phyloP scores from a whole-genome alignment of 2,888 invertebrate genomes.

The Silvanus unidentatus region DNA sequence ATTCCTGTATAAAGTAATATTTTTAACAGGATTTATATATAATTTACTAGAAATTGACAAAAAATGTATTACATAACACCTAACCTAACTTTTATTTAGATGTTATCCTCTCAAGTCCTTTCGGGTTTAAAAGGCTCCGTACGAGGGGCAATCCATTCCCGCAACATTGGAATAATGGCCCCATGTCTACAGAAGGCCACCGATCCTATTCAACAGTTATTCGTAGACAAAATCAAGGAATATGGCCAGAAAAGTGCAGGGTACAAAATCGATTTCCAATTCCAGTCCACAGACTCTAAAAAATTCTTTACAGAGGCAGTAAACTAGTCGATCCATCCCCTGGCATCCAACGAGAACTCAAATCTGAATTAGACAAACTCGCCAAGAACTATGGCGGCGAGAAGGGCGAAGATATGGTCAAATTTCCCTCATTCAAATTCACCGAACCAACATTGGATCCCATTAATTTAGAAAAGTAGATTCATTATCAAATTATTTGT shows the following conservation, averaged over 20 bases:
- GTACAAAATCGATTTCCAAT: constrained; percentile 56
- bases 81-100: constrained; percentile 27
- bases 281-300: background rate
- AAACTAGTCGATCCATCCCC: constrained; percentile 79
- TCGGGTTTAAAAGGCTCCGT: constrained; percentile 33
- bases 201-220: constrained; percentile 91
- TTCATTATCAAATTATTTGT: background rate
- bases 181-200: constrained; percentile 62
- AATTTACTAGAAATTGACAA: too few species aligned
- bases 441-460: constrained; percentile 65
- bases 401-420: constrained; percentile 74
- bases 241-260: constrained; percentile 78
- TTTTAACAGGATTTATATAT: too few species aligned
- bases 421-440: constrained; percentile 84
- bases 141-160: constrained; percentile 47
- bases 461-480: constrained; percentile 48
- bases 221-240: constrained; percentile 86
- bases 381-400: constrained; percentile 72
- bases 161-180: constrained; percentile 67
- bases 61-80: too few species aligned
- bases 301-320: constrained; percentile 58
- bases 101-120: constrained; percentile 40
- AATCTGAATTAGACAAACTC: constrained; percentile 74
- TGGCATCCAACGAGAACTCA: constrained; percentile 66
- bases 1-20: too few species aligned